Conservation (phyloP, 2,113 vertebrate species). For the Felis chaus region DNA sequence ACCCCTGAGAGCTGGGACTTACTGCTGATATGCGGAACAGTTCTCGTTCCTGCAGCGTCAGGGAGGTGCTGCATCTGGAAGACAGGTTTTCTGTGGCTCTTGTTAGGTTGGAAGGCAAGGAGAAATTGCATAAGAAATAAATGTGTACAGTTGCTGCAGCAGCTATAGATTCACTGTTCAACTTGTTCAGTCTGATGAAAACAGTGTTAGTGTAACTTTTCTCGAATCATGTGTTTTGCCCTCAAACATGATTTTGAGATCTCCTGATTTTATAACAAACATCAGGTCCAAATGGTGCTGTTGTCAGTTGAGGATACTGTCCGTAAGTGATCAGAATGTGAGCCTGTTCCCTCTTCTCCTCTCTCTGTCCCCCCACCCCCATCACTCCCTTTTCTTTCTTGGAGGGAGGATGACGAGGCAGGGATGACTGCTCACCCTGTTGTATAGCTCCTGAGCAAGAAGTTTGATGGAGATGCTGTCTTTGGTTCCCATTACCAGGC, state of each 20-base stretch:
- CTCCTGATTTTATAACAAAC: background rate
- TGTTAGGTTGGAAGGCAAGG: slow-evolving; percentile 15
- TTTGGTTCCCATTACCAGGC: background rate
- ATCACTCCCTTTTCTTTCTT: background rate
- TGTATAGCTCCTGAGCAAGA: background rate
- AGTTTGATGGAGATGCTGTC: background rate
- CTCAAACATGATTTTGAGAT: background rate
- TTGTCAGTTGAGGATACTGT: background rate
- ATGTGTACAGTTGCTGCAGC: background rate
- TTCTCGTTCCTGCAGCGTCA: background rate
- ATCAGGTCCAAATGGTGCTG: background rate
- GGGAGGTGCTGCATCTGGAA: background rate
- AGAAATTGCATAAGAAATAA: background rate
- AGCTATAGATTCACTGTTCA: background rate
- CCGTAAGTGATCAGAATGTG: background rate
- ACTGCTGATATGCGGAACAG: background rate
- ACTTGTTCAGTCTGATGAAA: background rate
- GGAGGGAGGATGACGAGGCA: too few species aligned
- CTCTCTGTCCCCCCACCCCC: background rate
- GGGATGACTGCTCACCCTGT: background rate
- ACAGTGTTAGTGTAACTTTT: background rate
- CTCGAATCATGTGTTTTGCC: background rate
- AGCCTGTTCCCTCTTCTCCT: background rate
- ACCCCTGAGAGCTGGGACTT: background rate
- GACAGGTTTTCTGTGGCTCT: background rate